A percentile compares a stretch with the other conserved stretches of the same genome.
phyloP scores from a whole-genome alignment of 2,888 invertebrate species.

The Lepidocyrtoides sp. region DNA sequence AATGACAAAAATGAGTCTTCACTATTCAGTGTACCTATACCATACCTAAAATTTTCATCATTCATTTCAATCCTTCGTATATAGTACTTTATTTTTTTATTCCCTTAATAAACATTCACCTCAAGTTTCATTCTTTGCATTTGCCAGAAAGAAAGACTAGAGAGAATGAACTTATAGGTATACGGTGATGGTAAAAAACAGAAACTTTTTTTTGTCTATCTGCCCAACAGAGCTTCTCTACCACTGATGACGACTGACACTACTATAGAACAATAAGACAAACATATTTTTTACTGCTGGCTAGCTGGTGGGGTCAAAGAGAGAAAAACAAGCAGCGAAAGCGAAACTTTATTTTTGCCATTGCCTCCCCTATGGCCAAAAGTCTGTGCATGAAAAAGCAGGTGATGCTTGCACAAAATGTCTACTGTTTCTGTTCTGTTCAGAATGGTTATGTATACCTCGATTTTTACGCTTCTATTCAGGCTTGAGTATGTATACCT shows the following conservation, averaged over 20 bases:
- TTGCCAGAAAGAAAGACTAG: neutral
- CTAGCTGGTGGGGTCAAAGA: neutral
- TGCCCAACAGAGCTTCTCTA: neutral
- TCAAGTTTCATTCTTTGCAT: constrained; percentile 41
- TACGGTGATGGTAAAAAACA: neutral
- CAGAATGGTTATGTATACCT: neutral
- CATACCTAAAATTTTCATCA: neutral
- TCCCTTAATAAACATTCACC: constrained; percentile 3
- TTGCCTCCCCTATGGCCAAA: neutral
- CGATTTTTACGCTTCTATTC: neutral
- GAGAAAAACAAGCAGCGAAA: neutral
- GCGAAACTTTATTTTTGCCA: neutral
- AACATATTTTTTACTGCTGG: neutral
- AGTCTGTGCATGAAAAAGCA: neutral
- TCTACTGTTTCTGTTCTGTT: too few relatives aligned
- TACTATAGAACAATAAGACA: neutral
- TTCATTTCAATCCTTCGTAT: neutral
- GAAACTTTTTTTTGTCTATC: neutral
- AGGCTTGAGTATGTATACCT: too few relatives aligned
- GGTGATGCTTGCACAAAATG: neutral
- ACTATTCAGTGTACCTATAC: neutral
- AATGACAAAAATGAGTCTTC: constrained; percentile 27
- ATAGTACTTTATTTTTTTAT: too few relatives aligned
- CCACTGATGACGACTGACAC: neutral
- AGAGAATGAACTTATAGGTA: neutral